Base-by-base conservation (phyloP, 2,797 vertebrate genomes). In the Siniperca scherzeri region DNA sequence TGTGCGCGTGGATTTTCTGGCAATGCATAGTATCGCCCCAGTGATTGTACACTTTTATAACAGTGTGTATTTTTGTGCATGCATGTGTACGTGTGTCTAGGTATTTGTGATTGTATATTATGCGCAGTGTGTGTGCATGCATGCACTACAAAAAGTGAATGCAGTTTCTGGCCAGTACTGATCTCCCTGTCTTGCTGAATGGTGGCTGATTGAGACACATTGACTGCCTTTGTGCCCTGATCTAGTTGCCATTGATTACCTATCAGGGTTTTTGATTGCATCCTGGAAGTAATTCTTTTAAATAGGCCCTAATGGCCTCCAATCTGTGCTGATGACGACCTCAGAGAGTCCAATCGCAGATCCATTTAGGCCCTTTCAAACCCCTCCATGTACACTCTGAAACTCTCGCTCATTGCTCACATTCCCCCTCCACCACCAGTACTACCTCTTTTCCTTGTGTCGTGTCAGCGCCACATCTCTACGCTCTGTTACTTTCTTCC, bases 261-360 rank as follows among this genome's bases (percentile, higher is more conserved):
- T 95, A 95, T 96, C 94, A 94, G 90, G 87, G 93, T 95, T 95
- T 95, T 93, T 96, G 95, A 96, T 96, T 95, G 94, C 94, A 93
- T 96, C 94, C 95, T 95, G 95, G 91, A 94, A 94, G 94, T 94
- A 94, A 95, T 95, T 96, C 91, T 95, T 95, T 95, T 95, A 96
- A 96, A 95, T 93, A 95, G 94, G 92, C 94, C 94, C 92, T 96
- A 95, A 95, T 96, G 94, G 94, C 92, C 90, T 93, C 87, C 91
- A 94, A 94, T 94, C 94, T 94, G 89, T 90, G 92, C 92, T 93
- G 94, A 95, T 95, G 95, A 94, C 88, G 93, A 93, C 92, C 91
- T 92, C 88, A 78, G 92, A 93, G 94, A 94, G 94, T 93, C 94
- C 93, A 94, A 93, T 94, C 89, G 88, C 85, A 81, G 92, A 94